Evolutionary conservation across 1,140 invertebrate species (phyloP), one percentile per base, ranked within the genome.

Genomic region (Homarus americanus): DNA sequence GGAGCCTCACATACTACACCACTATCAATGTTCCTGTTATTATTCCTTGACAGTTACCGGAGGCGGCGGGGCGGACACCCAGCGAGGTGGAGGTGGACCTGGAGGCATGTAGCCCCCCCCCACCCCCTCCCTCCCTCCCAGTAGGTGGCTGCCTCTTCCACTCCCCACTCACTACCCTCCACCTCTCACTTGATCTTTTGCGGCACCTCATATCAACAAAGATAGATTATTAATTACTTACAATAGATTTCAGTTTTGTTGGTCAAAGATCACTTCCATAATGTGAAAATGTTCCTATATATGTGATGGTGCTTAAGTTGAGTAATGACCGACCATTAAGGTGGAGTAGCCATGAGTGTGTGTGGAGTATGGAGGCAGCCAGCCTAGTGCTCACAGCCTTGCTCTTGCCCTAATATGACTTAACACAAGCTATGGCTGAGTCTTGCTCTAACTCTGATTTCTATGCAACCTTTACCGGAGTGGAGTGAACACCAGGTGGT

Each of bases 21-120:
- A n/a, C n/a, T n/a, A n/a, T n/a, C n/a, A n/a, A n/a, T 69, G 24
- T 69, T 24, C 32, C 41, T 41, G 38, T 78, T 80, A 36, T 63
- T 80, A 66, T 87, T 80, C 34, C 75, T 66, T 87, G 76, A 87
- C 86, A 87, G 86, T 75, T 87, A 20, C 86, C 86, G n/a, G 86
- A 87, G 38, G 86, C 75, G 36, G 86, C 38, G 20, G 76, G 78
- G 44, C 49, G 75, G 86, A 87, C 75, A 69, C 63, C 86, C 28
- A 78, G 86, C 53, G 86, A 80, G 78, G 86, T 87, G 86, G 86
- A 87, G 78, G 76, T 66, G 86, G 73, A 87, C 36, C 40, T 58
- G 73, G 86, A 87, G 86, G 86, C 86, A 87, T 63, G 86, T 87
- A 87, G 86, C 36, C 49, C 49, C 63, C 32, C 17, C 36, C 12